Evolutionary conservation across 2,113 vertebrate species (phyloP), one percentile per base, ranked within the genome.

Genomic region (Corythornis madagascariensis): DNA sequence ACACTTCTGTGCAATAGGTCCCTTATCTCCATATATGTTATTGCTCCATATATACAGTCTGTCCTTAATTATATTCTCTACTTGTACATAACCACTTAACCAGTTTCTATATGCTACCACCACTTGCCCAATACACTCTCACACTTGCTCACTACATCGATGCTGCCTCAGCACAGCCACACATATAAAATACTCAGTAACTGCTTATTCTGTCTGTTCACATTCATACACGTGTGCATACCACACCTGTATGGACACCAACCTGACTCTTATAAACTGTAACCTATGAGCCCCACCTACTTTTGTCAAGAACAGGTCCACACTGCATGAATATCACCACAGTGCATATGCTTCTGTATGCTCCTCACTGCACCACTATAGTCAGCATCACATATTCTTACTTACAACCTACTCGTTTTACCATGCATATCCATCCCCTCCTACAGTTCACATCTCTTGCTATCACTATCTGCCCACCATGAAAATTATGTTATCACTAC

Each of bases 341-440:
- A 21, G 29, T 90, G 60, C 72, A n/a, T 67, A 52, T 59, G 86
- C 77, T 84, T 73, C 86, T 84, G 14, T n/a, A 4, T 19, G 55
- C 31, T 91, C 88, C 64, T 35, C 29, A 25, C 55, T 48, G 42
- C 73, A 86, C 15, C 48, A 6, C 65, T 52, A 70, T 52, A 50
- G 28, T 73, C 52, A 65, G 75, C 69, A 81, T 92, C 76, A 75
- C 80, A 57, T 77, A 81, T 6, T 40, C 69, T 57, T 90, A 83
- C 57, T 38, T 45, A n/a, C 85, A 83, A 17, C 88, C 92, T 56
- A 72, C 92, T 7, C 48, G 1, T 88, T 94, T 90, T 72, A 53
- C 76, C 82, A 42, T 73, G 53, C 90, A 50, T 93, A 50, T 69
- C 76, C 90, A 64, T 86, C 90, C 89, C 88, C 93, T 95, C 93